Percentiles rank a stretch among this genome's conserved stretches.
These are phyloP conservation scores for Calyptommatus sinebrachiatus DNA, from an alignment of 2,113 vertebrate genomes.

Conservation along the genomic window DNA sequence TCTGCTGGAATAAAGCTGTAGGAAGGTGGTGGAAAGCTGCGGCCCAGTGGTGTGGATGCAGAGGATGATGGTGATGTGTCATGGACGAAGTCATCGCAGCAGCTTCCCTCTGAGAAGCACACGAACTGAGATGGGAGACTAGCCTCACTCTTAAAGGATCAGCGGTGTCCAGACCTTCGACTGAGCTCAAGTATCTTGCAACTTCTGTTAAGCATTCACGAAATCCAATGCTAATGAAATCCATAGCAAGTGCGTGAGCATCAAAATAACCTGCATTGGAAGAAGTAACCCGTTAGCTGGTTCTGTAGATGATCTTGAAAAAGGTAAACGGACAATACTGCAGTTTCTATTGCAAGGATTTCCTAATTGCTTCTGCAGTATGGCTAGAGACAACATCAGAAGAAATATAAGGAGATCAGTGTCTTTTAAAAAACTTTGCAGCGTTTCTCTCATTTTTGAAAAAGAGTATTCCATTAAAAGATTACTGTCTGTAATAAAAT, in stretches of 20 bases:
- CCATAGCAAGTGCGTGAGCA: conserved; percentile 87
- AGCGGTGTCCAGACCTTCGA: conserved; percentile 86
- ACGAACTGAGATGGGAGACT: conserved; percentile 90
- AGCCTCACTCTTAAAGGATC: conserved; percentile 84
- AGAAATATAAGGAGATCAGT: conserved; percentile 48
- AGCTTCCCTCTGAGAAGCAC: conserved; percentile 86
- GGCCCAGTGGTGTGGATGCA: conserved; percentile 85
- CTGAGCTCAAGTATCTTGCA: conserved; percentile 84
- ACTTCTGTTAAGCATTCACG: conserved; percentile 90
- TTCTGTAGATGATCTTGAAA: rapidly evolving
- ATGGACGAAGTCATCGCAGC: conserved; percentile 82
- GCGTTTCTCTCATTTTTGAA: conserved; percentile 39
- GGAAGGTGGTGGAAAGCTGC: conserved; percentile 81
- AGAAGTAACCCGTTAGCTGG: background rate
- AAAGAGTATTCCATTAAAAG: conserved; percentile 50
- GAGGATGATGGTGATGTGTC: conserved; percentile 69
- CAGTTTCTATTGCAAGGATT: background rate
- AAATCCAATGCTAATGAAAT: conserved; percentile 97
- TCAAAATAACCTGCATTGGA: conserved; percentile 82
- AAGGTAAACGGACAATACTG: rapidly evolving
- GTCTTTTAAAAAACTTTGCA: conserved; percentile 28
- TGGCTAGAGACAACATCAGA: conserved; percentile 29
- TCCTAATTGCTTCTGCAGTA: conserved; percentile 35
- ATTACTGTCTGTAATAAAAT: conserved; percentile 7
- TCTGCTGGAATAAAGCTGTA: conserved; percentile 74